Percentiles rank a stretch among this genome's conserved stretches.
Conservation (phyloP, 2,113 vertebrate genomes). For the Rhea americana region DNA sequence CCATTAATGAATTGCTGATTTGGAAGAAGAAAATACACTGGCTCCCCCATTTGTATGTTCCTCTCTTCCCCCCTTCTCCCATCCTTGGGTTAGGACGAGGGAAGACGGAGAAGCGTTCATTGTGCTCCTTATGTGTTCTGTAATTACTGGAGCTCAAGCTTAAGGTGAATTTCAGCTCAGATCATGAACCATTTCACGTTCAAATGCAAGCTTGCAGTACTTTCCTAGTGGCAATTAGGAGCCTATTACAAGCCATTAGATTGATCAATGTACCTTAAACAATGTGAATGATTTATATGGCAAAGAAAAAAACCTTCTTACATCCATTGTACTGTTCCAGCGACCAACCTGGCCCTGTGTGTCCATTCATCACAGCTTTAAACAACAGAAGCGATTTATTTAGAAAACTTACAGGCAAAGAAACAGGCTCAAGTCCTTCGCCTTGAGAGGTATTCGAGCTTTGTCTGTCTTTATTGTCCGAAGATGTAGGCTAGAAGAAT, state of each 20-base stretch:
- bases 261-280: slow-evolving; percentile 99
- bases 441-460: slow-evolving; percentile 16
- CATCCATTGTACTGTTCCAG: slow-evolving; percentile 80
- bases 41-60: background rate
- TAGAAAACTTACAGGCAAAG: slow-evolving; percentile 78
- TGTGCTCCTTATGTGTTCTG: slow-evolving; percentile 23
- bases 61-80: background rate
- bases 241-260: slow-evolving; percentile 98
- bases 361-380: slow-evolving; percentile 81
- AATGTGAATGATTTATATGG: slow-evolving; percentile 95
- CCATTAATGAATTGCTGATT: slow-evolving; percentile 40
- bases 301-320: slow-evolving; percentile 81
- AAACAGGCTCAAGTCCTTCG: slow-evolving; percentile 7
- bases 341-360: slow-evolving; percentile 60
- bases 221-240: slow-evolving; percentile 93
- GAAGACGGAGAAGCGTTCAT: background rate
- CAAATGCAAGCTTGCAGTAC: slow-evolving; percentile 80
- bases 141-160: slow-evolving; percentile 55
- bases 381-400: slow-evolving; percentile 85
- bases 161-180: slow-evolving; percentile 66
- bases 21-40: slow-evolving; percentile 6
- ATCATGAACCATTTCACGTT: slow-evolving; percentile 72
- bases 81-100: slow-evolving; percentile 2
- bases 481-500: slow-evolving; percentile 67
- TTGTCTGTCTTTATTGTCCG: slow-evolving; percentile 61